Percentiles rank a stretch among this genome's conserved stretches.
Conservation (phyloP, 1,140 invertebrate species). For the Laupala kohalensis region DNA sequence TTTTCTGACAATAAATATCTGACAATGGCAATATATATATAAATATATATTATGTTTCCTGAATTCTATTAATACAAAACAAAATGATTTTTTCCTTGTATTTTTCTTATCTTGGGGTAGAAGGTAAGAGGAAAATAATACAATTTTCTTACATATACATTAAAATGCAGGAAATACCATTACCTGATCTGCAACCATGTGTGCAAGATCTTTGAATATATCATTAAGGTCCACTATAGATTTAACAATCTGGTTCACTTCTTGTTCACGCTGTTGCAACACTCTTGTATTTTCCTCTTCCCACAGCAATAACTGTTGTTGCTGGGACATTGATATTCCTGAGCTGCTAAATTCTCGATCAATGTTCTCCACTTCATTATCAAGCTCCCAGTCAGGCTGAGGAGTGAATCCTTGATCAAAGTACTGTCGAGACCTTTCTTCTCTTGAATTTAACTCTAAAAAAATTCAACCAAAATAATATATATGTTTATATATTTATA, state of each 20-base stretch:
- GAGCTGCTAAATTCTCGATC: conserved; percentile 18
- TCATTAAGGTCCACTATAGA: conserved; percentile 88
- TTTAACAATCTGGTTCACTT: conserved; percentile 80
- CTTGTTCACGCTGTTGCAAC: conserved; percentile 69
- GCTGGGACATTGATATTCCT: conserved; percentile 29
- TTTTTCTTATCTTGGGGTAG: too few species aligned
- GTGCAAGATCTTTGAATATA: conserved; percentile 69
- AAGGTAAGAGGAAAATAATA: too few species aligned
- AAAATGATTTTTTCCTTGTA: neutral
- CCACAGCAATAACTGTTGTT: conserved; percentile 60
- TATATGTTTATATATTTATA: too few species aligned
- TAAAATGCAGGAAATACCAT: neutral
- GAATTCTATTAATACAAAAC: neutral
- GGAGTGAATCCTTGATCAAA: conserved; percentile 44
- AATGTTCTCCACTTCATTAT: conserved; percentile 16
- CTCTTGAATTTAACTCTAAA: conserved; percentile 66
- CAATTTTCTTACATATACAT: neutral
- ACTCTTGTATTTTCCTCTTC: conserved; percentile 69
- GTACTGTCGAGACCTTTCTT: conserved; percentile 77
- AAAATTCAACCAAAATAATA: neutral
- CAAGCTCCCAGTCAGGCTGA: conserved; percentile 24
- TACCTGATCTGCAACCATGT: conserved; percentile 50
- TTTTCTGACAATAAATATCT: neutral
- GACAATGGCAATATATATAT: neutral
- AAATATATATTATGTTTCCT: neutral